Evolutionary conservation across 2,113 vertebrate species (phyloP), one percentile per base, ranked within the genome.

Genomic region (Piaya cayana): DNA sequence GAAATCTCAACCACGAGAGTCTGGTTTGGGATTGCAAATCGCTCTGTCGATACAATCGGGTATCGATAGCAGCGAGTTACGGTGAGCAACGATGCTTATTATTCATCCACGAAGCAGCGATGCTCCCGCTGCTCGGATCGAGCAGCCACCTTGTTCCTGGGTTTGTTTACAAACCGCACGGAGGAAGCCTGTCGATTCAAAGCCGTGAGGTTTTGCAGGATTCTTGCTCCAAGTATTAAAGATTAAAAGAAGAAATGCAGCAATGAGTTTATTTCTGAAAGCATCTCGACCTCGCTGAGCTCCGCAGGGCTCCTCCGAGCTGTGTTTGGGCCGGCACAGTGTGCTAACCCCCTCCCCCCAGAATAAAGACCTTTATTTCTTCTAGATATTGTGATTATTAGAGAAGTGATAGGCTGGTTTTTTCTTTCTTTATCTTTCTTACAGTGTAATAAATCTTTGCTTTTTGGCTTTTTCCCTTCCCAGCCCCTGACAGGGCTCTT

Each of bases 181-280:
- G 45, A 65, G 29, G 43, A 7, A 59, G 37, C 25, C 55, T 29
- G 50, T 6, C 21, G 5, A 4, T 5, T 22, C 37, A 4, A 30
- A 63, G 1, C 13, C 55, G 1, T 21, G 32, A 16, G 53, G 4
- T n/a, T 69, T 69, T 3, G 63, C 0, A 1, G 0, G 23, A 3
- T 1, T 45, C 63, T 8, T 4, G 42, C 52, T 5, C 85, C 0
- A 11, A 5, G 18, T 0, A 1, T 7, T 19, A 9, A 17, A 12
- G 3, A 39, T n/a, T 17, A 34, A 39, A 65, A 34, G 26, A 5
- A 19, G 39, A 22, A 8, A 17, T 78, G 56, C 4, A 8, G 37
- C 12, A 32, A 18, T 3, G 8, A 4, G 3, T 43, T 75, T 39
- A 13, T 0, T 6, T 34, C 11, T 5, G 42, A 58, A 56, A 74